Percentiles rank a stretch among this genome's conserved stretches.
Conservation (phyloP, 2,797 vertebrate species). For the Platyrinchus mystaceus region DNA sequence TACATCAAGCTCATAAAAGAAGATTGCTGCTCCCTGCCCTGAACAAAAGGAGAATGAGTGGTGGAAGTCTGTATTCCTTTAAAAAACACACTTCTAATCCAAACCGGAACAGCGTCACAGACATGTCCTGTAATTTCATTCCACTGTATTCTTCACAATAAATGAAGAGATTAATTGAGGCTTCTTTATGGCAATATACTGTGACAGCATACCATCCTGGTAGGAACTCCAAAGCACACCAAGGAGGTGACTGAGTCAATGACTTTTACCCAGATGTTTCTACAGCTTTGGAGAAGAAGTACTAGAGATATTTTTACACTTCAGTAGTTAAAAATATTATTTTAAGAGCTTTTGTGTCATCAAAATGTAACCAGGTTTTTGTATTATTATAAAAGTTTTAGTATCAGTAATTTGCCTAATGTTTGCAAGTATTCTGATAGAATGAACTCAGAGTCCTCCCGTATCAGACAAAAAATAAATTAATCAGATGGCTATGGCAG, state of each 20-base stretch:
- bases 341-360: neutral
- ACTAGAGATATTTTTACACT: neutral
- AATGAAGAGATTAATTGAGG: neutral
- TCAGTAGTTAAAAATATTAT: neutral
- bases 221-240: neutral
- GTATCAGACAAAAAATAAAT: neutral
- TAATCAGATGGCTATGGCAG: neutral
- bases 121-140: neutral
- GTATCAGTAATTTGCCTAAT: neutral
- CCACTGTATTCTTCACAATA: neutral
- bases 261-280: neutral
- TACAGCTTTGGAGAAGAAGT: neutral
- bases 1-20: neutral
- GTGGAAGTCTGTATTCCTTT: neutral
- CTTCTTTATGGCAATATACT: neutral
- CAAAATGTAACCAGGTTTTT: neutral
- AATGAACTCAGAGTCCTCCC: neutral
- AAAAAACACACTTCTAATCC: fast-evolving
- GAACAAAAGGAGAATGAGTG: neutral
- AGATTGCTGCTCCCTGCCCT: neutral
- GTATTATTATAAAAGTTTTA: neutral
- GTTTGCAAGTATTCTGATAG: neutral
- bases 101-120: neutral
- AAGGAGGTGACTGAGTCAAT: neutral
- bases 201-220: neutral